Base-by-base conservation (phyloP, 92 coral and sea anemone species). In the Galaxea fascicularis region DNA sequence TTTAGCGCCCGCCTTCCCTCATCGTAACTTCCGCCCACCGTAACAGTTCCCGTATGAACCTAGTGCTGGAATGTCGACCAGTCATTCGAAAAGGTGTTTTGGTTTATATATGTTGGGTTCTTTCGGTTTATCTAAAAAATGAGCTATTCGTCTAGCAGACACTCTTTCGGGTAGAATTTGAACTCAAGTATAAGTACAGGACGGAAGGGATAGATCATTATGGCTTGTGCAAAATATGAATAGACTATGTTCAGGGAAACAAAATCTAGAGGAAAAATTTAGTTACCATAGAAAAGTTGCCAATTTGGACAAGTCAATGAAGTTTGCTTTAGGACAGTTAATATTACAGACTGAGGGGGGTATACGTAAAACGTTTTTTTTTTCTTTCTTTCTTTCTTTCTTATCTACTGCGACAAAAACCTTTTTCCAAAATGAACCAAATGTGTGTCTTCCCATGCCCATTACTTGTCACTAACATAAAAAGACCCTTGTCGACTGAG, bases 1-100 rank as follows among this genome's bases (percentile, higher is more conserved):
- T 76, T 77, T 63, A 58, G 14, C 76, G 57, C 39, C 83, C 83
- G 54, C 70, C 90, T 53, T 73, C 67, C 49, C 67, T 86, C 75
- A 60, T 71, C 87, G 93, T 90, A 90, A 90, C 89, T 85, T 90
- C 93, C 93, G 93, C 78, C 68, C 57, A 71, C 87, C 65, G 46
- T 24, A 24, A 45, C 44, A 82, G 63, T 69, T 57, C 86, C 86
- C 86, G 86, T 66, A 82, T 82, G 86, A 45, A 15, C 27, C 51
- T n/a, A 35, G 68, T 27, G 45, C 24, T 25, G 81, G 54, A 58
- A 76, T 76, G 81, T 45, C 15, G 69, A 74, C 10, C 67, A 56
- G 67, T 76, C 68, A 31, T 54, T n/a, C 49, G 9, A 29, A n/a
- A 56, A 24, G 10, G 44, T 56, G 25, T 47, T 39, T 31, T 57